Evolutionary conservation across 2,888 invertebrate genomes (phyloP).

Genomic region (Galerucella nymphaeae): DNA sequence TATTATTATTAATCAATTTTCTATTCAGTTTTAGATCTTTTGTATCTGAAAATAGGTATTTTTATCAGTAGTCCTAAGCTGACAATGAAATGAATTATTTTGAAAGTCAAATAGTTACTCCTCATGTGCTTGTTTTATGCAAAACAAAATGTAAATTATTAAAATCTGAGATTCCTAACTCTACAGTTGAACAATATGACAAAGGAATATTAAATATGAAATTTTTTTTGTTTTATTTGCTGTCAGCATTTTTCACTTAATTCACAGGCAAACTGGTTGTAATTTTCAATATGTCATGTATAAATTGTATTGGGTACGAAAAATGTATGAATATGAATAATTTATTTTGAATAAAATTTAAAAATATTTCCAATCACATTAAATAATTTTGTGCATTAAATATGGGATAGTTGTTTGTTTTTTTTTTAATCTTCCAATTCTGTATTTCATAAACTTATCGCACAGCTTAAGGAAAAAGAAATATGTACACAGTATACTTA

Average conservation of each 20-base stretch:
- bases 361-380: neutral
- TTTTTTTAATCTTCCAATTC: constrained; percentile 10
- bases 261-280: neutral
- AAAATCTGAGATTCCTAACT: neutral
- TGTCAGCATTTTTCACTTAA: neutral
- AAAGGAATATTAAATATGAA: neutral
- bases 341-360: constrained; percentile 17
- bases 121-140: too few species aligned
- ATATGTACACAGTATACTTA: too few species aligned
- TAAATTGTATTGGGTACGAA: neutral
- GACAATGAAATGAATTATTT: too few species aligned
- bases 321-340: neutral
- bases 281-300: neutral
- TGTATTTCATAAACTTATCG: too few species aligned
- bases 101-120: too few species aligned
- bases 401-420: neutral
- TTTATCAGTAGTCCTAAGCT: too few species aligned
- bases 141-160: neutral
- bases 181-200: neutral
- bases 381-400: constrained; percentile 18
- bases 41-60: too few species aligned
- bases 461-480: too few species aligned
- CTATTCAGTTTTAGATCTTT: too few species aligned
- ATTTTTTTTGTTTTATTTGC: neutral
- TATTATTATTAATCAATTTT: too few species aligned